phyloP scores from a whole-genome alignment of 2,797 vertebrate species.

The Heliangelus exortis region DNA sequence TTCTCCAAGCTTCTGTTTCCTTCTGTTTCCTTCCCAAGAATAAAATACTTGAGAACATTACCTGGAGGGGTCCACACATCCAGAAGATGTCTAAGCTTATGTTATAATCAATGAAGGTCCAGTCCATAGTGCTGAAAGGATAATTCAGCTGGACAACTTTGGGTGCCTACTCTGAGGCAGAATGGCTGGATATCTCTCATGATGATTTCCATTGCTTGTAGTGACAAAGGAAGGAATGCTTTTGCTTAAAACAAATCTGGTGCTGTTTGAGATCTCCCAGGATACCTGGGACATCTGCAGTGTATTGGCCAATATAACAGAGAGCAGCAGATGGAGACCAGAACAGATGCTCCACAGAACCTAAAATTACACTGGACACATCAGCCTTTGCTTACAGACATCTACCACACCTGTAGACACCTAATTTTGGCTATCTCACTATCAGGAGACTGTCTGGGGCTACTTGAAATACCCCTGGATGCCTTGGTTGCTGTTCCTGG shows the following conservation, averaged over 20 bases:
- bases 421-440: not conserved
- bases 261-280: not conserved
- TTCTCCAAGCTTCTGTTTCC: not conserved
- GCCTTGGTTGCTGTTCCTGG: not conserved
- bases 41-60: not conserved
- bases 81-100: not conserved
- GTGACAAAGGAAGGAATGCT: accelerated
- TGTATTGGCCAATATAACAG: not conserved
- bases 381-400: not conserved
- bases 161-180: not conserved
- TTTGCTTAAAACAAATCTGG: not conserved
- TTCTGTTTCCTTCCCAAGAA: not conserved
- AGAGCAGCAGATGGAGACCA: not conserved
- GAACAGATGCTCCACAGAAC: not conserved
- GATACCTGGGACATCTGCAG: not conserved
- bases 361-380: not conserved
- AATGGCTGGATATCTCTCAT: not conserved
- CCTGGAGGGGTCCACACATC: not conserved
- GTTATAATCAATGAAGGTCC: not conserved
- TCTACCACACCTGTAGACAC: not conserved
- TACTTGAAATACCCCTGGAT: not conserved
- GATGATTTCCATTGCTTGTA: not conserved
- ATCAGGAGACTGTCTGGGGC: not conserved
- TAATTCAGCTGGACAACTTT: accelerated
- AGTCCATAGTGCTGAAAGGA: not conserved